Conservation (phyloP, 2,888 invertebrate species). For the Catonia carolina region DNA sequence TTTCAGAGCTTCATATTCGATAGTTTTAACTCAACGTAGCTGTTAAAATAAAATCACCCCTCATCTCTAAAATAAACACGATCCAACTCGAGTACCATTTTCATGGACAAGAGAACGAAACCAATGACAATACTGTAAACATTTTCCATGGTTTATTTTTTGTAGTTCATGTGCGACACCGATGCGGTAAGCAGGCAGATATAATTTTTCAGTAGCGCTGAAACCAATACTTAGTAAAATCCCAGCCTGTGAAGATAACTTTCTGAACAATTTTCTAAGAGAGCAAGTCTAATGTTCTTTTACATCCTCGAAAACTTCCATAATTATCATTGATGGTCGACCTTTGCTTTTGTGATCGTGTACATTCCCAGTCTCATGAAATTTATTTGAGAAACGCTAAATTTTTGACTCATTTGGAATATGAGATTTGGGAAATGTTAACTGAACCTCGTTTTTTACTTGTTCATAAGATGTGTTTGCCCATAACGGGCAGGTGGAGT, state of each 20-base stretch:
- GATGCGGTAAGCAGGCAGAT: slow-evolving; percentile 11
- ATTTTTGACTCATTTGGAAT: background rate
- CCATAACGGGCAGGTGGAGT: too few species aligned
- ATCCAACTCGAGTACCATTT: slow-evolving; percentile 1
- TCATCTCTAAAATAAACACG: background rate
- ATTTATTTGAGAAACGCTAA: background rate
- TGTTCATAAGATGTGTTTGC: too few species aligned
- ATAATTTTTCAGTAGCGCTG: slow-evolving; percentile 7
- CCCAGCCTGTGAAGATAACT: slow-evolving; percentile 12
- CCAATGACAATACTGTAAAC: background rate
- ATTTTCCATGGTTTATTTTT: slow-evolving; percentile 6
- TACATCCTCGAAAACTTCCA: slow-evolving; percentile 7
- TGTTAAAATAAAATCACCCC: slow-evolving; percentile 4
- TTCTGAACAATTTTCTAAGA: slow-evolving; percentile 9
- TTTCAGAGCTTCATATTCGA: background rate
- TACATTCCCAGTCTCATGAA: background rate
- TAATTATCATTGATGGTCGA: slow-evolving; percentile 5
- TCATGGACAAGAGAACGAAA: slow-evolving; percentile 1
- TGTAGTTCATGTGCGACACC: slow-evolving; percentile 10
- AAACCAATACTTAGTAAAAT: slow-evolving; percentile 4
- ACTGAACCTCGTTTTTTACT: too few species aligned
- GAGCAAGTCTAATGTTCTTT: slow-evolving; percentile 9
- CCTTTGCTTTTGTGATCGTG: slow-evolving; percentile 7
- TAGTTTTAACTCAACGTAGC: background rate
- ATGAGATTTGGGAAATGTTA: too few species aligned